phyloP scores from a whole-genome alignment of 2,888 invertebrate genomes.

The Polyommatus iphigenia region DNA sequence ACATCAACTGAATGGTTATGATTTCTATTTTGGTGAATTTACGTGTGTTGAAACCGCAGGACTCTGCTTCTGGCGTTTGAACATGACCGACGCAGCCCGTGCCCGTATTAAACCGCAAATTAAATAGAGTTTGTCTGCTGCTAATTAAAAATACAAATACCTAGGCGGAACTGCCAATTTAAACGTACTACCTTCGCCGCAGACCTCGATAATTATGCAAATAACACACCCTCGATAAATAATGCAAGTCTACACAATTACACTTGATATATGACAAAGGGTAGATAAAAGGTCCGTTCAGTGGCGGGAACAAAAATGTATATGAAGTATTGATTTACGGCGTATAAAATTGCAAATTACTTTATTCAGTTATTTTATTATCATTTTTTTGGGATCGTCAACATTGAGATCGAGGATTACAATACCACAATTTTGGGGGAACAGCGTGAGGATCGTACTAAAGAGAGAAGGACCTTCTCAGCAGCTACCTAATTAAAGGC shows the following conservation, averaged over 20 bases:
- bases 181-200: slow-evolving; percentile 43
- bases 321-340: slow-evolving; percentile 30
- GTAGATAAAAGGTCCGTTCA: slow-evolving; percentile 22
- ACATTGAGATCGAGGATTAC: too few relatives aligned
- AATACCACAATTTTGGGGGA: too few relatives aligned
- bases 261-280: slow-evolving; percentile 18
- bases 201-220: slow-evolving; percentile 38
- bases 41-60: slow-evolving; percentile 57
- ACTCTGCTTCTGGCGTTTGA: slow-evolving; percentile 68
- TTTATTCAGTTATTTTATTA: neutral
- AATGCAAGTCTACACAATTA: slow-evolving; percentile 30
- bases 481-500: too few relatives aligned
- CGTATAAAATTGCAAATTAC: neutral
- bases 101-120: slow-evolving; percentile 60
- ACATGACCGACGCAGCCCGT: slow-evolving; percentile 56
- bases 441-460: neutral
- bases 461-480: too few relatives aligned
- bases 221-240: slow-evolving; percentile 39
- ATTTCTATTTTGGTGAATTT: slow-evolving; percentile 57
- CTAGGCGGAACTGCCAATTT: slow-evolving; percentile 48
- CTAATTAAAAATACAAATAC: slow-evolving; percentile 66
- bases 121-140: slow-evolving; percentile 66
- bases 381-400: neutral
- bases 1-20: slow-evolving; percentile 51
- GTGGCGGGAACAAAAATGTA: slow-evolving; percentile 23